Conservation (phyloP, 30 jellyfish, hydroid and myxozoan genomes). For the Aurelia sp. region DNA sequence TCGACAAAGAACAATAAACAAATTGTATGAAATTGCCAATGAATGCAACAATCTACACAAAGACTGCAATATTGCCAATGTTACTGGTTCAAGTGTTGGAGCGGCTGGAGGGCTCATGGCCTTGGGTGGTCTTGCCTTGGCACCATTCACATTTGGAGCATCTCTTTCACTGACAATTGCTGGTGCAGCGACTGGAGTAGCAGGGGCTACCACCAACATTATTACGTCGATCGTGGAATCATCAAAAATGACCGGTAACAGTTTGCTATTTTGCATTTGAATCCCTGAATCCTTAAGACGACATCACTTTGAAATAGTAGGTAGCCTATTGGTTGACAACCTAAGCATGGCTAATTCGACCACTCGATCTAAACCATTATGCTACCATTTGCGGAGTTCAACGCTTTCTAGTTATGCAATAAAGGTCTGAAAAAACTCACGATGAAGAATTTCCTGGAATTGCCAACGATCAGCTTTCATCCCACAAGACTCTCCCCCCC, state of each 20-base stretch:
- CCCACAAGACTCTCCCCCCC: too few relatives aligned
- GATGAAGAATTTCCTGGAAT: too few relatives aligned
- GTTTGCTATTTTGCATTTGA: too few relatives aligned
- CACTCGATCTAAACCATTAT: too few relatives aligned
- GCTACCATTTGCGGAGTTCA: too few relatives aligned
- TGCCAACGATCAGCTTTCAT: too few relatives aligned
- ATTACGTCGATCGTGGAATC: slow-evolving; percentile 42
- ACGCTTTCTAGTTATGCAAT: too few relatives aligned
- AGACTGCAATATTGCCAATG: slow-evolving; percentile 58
- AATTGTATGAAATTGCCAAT: slow-evolving; percentile 21
- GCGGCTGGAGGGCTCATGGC: slow-evolving; percentile 59
- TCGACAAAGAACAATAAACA: slow-evolving; percentile 3
- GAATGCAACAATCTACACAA: slow-evolving; percentile 32
- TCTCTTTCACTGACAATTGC: slow-evolving; percentile 34
- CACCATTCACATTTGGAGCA: slow-evolving; percentile 48
- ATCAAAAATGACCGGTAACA: slow-evolving; percentile 28
- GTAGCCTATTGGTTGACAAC: too few relatives aligned
- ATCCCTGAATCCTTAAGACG: too few relatives aligned
- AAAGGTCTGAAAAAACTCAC: too few relatives aligned
- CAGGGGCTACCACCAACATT: slow-evolving; percentile 50
- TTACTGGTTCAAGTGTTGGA: slow-evolving; percentile 57
- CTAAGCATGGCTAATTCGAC: too few relatives aligned
- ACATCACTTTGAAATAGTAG: too few relatives aligned
- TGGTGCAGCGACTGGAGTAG: slow-evolving; percentile 50
- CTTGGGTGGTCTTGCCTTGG: slow-evolving; percentile 20